These are phyloP conservation scores for Tangara arthus DNA, from an alignment of 2,797 vertebrate genomes.

Conservation along the genomic window DNA sequence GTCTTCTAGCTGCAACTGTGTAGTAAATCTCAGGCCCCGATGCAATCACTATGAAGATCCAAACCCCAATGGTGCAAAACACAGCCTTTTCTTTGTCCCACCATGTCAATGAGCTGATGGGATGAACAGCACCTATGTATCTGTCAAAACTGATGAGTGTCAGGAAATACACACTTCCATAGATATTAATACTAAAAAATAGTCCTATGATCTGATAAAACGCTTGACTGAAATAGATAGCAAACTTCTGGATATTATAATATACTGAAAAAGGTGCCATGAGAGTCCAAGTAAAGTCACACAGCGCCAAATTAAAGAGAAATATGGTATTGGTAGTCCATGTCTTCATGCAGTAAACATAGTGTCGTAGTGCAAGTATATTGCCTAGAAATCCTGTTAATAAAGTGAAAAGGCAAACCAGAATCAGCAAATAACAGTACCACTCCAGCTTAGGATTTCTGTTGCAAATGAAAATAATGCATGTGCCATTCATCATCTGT, in stretches of 20 bases:
- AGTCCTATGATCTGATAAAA: conserved; percentile 77
- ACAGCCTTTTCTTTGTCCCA: conserved; percentile 78
- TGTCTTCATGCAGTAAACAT: conserved; percentile 67
- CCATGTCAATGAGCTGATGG: conserved; percentile 78
- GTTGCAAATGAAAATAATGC: conserved; percentile 67
- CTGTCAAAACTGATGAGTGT: conserved; percentile 82
- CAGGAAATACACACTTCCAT: conserved; percentile 82
- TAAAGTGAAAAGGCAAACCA: conserved; percentile 70
- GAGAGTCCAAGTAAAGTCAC: conserved; percentile 81
- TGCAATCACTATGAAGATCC: conserved; percentile 67
- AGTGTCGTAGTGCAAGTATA: conserved; percentile 72
- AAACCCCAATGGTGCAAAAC: conserved; percentile 68
- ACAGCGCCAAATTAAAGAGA: conserved; percentile 80
- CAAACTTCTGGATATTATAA: conserved; percentile 64
- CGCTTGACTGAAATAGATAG: conserved; percentile 11
- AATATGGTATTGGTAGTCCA: conserved; percentile 76
- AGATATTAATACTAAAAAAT: conserved; percentile 81
- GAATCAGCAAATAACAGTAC: conserved; percentile 78
- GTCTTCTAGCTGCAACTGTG: conserved; percentile 26
- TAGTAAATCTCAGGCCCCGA: conserved; percentile 74
- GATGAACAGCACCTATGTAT: conserved; percentile 77
- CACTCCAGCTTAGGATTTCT: conserved; percentile 63
- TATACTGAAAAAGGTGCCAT: conserved; percentile 77
- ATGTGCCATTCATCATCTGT: conserved; percentile 58
- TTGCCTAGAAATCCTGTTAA: conserved; percentile 81